phyloP scores from a whole-genome alignment of 2,888 invertebrate genomes.

The Candidula unifasciata region DNA sequence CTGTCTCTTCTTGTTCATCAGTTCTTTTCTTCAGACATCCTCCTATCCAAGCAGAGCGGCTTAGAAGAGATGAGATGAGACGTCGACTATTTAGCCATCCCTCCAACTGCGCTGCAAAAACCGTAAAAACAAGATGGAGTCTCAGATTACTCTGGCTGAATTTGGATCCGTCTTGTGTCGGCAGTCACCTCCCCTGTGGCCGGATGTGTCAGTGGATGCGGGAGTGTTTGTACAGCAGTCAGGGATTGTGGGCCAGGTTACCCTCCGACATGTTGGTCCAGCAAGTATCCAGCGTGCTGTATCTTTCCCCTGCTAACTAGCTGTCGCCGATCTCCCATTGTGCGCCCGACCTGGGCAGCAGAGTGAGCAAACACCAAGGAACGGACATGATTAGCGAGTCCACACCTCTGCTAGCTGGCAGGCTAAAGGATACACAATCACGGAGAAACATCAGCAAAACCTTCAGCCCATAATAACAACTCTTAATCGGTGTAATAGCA shows the following conservation, averaged over 20 bases:
- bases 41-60: background rate
- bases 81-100: background rate
- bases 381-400: too few relatives aligned
- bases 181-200: conserved; percentile 5
- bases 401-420: too few relatives aligned
- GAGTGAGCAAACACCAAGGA: too few relatives aligned
- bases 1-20: background rate
- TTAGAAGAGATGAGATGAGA: background rate
- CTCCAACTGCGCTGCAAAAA: background rate
- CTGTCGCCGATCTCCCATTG: background rate
- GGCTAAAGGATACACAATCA: too few relatives aligned
- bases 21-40: background rate
- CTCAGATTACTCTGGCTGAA: conserved; percentile 7
- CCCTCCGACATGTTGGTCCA: background rate
- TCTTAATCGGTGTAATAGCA: too few relatives aligned
- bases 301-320: background rate
- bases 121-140: background rate
- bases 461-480: too few relatives aligned
- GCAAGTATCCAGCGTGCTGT: background rate
- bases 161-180: conserved; percentile 16
- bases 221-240: conserved; percentile 19
- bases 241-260: background rate
- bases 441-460: too few relatives aligned
- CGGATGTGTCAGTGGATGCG: conserved; percentile 32
- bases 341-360: background rate